Evolutionary conservation across 2,797 vertebrate genomes (phyloP), one percentile per base, ranked within the genome.

Genomic region (Thaleichthys pacificus): DNA sequence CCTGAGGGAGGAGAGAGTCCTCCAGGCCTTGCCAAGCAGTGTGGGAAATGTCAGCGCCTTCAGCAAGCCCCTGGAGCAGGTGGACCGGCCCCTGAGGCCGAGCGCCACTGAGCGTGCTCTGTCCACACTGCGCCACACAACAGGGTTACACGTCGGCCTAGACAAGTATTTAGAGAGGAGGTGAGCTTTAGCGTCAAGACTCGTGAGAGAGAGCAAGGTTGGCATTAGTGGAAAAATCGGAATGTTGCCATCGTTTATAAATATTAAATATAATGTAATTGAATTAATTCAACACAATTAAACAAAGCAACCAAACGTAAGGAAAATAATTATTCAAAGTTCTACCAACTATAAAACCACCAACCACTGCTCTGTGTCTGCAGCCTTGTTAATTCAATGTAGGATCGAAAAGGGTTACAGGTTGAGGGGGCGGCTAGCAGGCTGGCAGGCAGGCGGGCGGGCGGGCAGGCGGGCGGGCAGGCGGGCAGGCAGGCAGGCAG

Each of bases 31-130:
- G 69, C 77, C 70, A 24, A 76, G 67, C 62, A 70, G 69, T 14
- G 72, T 78, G 82, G 80, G 86, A 88, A 88, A 85, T 82, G 84
- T 90, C 85, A 83, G 77, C 70, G 82, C 88, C 84, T 86, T 69
- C 78, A 79, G 70, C 82, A 86, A 77, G 77, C 85, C 85, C 19
- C 82, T 60, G 80, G 54, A 77, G 86, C 90, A 89, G 87, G 82
- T 88, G 89, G 83, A 70, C 21, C 28, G 19, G 42, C 54, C 57
- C 57, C 54, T 24, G 32, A 61, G 72, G 58, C 64, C 22, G 19
- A 70, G 72, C 65, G 64, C 9, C 71, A 72, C 66, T 64, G 70
- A 75, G 79, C 71, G 79, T 73, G 24, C 71, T 77, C 72, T 73
- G 72, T 69, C 77, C 75, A 71, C 78, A 70, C 80, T 80, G 69